Evolutionary conservation across 1,140 invertebrate genomes (phyloP).

Genomic region (Pogonomyrmex barbatus): DNA sequence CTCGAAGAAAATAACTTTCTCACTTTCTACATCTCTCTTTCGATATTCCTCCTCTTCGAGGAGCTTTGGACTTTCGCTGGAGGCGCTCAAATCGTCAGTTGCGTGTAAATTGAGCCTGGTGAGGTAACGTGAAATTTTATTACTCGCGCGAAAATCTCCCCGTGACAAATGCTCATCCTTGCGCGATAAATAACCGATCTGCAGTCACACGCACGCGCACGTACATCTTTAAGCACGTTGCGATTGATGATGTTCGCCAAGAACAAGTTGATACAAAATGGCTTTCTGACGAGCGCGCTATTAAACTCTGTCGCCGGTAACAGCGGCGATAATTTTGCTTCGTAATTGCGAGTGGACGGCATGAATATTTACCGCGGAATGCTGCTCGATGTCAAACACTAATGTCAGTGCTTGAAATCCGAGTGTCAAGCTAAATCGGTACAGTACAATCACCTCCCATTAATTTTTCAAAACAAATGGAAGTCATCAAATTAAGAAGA

Average conservation of each 20-base stretch:
- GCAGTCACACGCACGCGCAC: background rate
- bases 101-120: conserved; percentile 29
- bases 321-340: conserved; percentile 30
- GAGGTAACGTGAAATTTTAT: conserved; percentile 46
- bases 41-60: background rate
- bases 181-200: conserved; percentile 42
- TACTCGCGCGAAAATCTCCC: conserved; percentile 16
- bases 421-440: background rate
- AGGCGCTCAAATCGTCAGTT: background rate
- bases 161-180: conserved; percentile 41
- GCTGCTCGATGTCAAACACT: background rate
- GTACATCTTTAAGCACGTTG: conserved; percentile 1
- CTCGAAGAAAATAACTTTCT: background rate
- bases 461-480: background rate
- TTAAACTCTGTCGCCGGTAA: conserved; percentile 50
- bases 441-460: background rate
- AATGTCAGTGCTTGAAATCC: conserved; percentile 23
- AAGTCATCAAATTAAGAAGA: background rate
- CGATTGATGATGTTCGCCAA: conserved; percentile 48
- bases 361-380: conserved; percentile 12
- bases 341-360: conserved; percentile 47
- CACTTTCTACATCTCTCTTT: background rate
- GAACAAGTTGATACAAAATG: conserved; percentile 58
- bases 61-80: background rate
- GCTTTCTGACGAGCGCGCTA: conserved; percentile 38